Conservation (phyloP, 1,140 invertebrate species). For the Pseudomyrmex flavicornis region DNA sequence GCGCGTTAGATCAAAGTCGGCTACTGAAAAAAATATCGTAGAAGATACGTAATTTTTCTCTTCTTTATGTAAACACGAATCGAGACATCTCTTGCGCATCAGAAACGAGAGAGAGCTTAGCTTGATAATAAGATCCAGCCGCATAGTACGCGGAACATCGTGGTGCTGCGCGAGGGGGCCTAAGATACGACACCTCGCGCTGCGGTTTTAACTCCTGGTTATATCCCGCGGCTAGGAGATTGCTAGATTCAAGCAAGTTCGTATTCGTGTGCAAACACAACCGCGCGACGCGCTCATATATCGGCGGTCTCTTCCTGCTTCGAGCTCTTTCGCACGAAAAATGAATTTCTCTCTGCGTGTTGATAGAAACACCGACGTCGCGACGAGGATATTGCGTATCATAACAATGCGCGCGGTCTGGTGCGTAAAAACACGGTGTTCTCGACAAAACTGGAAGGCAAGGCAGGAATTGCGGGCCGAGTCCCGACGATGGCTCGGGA, state of each 20-base stretch:
- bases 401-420: slow-evolving; percentile 34
- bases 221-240: slow-evolving; percentile 83
- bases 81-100: slow-evolving; percentile 25
- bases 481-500: slow-evolving; percentile 61
- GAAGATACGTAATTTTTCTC: neutral
- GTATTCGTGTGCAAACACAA: slow-evolving; percentile 46
- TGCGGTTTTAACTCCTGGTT: slow-evolving; percentile 85
- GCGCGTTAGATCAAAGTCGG: neutral
- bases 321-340: slow-evolving; percentile 12
- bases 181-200: slow-evolving; percentile 85
- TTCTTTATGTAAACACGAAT: neutral
- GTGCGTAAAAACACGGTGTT: slow-evolving; percentile 28
- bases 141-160: slow-evolving; percentile 38
- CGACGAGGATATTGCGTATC: slow-evolving; percentile 55
- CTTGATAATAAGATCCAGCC: slow-evolving; percentile 83
- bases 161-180: slow-evolving; percentile 72
- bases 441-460: slow-evolving; percentile 34
- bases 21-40: neutral
- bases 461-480: slow-evolving; percentile 41
- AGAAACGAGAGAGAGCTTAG: slow-evolving; percentile 79
- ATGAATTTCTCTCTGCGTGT: neutral
- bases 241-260: slow-evolving; percentile 80
- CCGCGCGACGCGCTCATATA: slow-evolving; percentile 25
- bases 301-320: slow-evolving; percentile 4
- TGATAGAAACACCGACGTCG: slow-evolving; percentile 47